Percentiles rank a stretch among this genome's conserved stretches.
Conservation (phyloP, 2,888 invertebrate genomes). For the Caenorhabditis macrosperma region DNA sequence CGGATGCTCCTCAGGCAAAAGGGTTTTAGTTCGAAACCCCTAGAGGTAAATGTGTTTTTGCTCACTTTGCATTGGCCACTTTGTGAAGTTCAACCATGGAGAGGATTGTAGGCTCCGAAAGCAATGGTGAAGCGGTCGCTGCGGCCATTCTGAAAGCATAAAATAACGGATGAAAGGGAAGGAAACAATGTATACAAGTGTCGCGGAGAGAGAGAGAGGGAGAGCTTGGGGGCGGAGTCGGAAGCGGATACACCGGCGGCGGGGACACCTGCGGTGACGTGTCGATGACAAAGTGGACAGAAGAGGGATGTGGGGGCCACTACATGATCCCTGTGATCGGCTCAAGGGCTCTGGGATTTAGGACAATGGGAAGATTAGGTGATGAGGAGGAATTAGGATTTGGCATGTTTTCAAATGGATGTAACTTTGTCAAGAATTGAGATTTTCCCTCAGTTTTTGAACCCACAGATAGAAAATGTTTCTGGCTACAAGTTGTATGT, state of each 20-base stretch:
- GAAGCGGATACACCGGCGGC: background rate
- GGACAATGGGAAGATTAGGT: too few relatives aligned
- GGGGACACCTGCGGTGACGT: background rate
- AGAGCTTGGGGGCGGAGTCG: constrained; percentile 35
- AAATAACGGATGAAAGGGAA: background rate
- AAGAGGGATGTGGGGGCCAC: background rate
- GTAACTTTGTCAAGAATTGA: too few relatives aligned
- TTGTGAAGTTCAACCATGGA: constrained; percentile 58
- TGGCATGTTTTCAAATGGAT: too few relatives aligned
- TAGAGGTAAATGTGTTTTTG: too few relatives aligned
- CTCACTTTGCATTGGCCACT: constrained; percentile 69
- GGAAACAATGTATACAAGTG: background rate
- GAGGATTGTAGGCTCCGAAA: constrained; percentile 6
- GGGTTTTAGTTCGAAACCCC: constrained; percentile 33
- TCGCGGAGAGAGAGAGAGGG: background rate
- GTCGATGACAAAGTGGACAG: background rate
- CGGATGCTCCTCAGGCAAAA: too few relatives aligned
- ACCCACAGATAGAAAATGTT: too few relatives aligned
- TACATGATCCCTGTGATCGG: background rate
- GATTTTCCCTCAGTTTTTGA: too few relatives aligned
- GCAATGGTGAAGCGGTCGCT: background rate
- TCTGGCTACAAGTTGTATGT: too few relatives aligned
- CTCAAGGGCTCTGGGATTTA: background rate
- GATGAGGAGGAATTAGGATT: too few relatives aligned
- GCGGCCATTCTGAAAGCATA: constrained; percentile 14